Evolutionary conservation across 2,888 invertebrate genomes (phyloP).

Genomic region (Biston betularia): DNA sequence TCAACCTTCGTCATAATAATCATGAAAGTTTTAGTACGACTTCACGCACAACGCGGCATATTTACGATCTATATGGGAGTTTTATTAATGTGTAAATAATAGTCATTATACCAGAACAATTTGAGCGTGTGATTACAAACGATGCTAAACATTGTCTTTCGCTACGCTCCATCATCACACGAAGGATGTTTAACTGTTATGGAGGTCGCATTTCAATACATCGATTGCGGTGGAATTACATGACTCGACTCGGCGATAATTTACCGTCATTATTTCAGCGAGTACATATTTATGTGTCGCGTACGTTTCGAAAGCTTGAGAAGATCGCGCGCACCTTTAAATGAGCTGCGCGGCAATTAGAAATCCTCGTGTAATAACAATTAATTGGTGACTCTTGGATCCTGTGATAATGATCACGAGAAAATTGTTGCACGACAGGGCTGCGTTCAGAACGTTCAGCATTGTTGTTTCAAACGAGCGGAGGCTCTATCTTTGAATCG

Average conservation of each 20-base stretch:
- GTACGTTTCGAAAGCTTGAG: conserved; percentile 53
- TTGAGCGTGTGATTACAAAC: conserved; percentile 20
- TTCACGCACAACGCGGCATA: not conserved
- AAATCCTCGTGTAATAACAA: conserved; percentile 50
- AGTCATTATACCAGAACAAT: conserved; percentile 17
- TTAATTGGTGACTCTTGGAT: conserved; percentile 46
- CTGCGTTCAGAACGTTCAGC: not conserved
- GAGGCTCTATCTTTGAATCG: too few species aligned
- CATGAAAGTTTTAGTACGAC: too few species aligned
- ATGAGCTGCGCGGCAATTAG: conserved; percentile 49
- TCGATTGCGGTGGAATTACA: conserved; percentile 70
- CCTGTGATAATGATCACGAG: conserved; percentile 42
- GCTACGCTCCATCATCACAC: conserved; percentile 50
- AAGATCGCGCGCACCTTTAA: conserved; percentile 45
- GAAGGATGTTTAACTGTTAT: conserved; percentile 63
- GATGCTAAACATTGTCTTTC: conserved; percentile 51
- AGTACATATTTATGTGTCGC: conserved; percentile 58
- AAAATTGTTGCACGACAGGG: conserved; percentile 39
- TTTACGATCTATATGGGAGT: conserved; percentile 6
- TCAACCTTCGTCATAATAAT: too few species aligned
- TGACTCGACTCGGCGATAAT: conserved; percentile 67
- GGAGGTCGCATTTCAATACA: conserved; percentile 62
- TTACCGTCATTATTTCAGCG: conserved; percentile 68
- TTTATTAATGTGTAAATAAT: not conserved
- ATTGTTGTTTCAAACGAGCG: not conserved